A percentile compares a stretch with the other conserved stretches of the same genome.
Evolutionary conservation across 1,140 invertebrate genomes (phyloP).

Genomic region (Maconellicoccus hirsutus): DNA sequence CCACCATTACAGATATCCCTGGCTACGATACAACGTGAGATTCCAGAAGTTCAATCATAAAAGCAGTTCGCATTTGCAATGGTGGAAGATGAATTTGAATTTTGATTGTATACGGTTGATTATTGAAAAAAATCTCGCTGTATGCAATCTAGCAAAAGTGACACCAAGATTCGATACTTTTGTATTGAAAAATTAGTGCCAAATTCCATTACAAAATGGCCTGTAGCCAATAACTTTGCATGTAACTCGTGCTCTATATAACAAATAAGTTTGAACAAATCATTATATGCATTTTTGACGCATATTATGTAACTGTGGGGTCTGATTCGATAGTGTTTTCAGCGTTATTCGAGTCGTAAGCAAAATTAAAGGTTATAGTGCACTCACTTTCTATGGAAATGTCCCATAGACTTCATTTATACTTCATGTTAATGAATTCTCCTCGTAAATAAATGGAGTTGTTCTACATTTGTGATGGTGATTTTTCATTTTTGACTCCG

Average conservation of each 20-base stretch:
- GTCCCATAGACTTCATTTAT: constrained; percentile 21
- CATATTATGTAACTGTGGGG: no score
- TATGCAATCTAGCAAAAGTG: neutral
- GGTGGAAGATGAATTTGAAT: no score
- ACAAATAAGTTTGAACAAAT: no score
- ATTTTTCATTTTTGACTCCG: neutral
- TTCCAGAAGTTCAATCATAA: no score
- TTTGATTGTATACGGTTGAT: no score
- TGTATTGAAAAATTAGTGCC: neutral
- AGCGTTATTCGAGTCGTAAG: no score
- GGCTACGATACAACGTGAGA: no score
- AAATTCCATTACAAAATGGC: neutral
- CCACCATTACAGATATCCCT: no score
- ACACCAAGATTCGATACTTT: neutral
- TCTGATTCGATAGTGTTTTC: no score
- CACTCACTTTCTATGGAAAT: constrained; percentile 16
- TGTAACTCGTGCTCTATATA: neutral
- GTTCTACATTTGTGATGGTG: neutral
- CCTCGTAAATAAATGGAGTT: neutral
- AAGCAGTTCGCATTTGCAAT: no score
- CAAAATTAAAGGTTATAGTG: neutral
- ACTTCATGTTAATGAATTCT: constrained; percentile 17
- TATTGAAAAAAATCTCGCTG: no score
- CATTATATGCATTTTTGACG: no score
- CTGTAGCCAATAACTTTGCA: neutral